Base-by-base conservation (phyloP, 2,797 vertebrate species). In the Geotrypetes seraphini region DNA sequence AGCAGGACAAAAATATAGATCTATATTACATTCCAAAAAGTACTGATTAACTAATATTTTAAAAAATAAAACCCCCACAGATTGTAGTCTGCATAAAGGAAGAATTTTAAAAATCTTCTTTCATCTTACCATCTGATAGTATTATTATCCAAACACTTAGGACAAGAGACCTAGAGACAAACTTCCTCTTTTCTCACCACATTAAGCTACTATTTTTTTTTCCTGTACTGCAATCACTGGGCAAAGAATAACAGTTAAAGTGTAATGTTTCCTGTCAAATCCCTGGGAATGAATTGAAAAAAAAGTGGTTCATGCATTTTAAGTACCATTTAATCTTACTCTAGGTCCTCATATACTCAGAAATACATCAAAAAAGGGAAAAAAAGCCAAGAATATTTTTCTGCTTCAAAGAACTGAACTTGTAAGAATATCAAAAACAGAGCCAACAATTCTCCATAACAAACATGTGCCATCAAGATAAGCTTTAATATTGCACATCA, bases 251-350 rank as follows among this genome's bases (percentile, higher is more conserved):
- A 17, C 27, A 40, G 35, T 44, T 35, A 22, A n/a, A n/a, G n/a
- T 36, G 2, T 32, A 43, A 26, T 38, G 10, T 43, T 43, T 43
- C 30, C 40, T 36, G 12, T 25, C 33, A 28, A 31, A 21, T 27
- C 29, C 20, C 28, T 20, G 19, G 21, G 9, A 60, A 46, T 26
- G 17, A 47, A 31, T 25, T n/a, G n/a, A n/a, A 43, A 39, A 43
- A 39, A 16, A n/a, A n/a, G n/a, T 15, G 11, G 7, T 31, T 42
- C 10, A 10, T 10, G 10, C 2, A 8, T 27, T 36, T 44, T 27
- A 17, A 9, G 4, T 16, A 19, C 37, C 23, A 20, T 19, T 25
- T 19, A 20, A 36, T 26, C 39, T 35, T 33, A 28, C 7, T 30
- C n/a, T 25, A 28, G 27, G 30, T 21, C 26, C 38, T 33, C n/a